These are phyloP conservation scores for Trachymyrmex septentrionalis DNA, from an alignment of 1,140 invertebrate species.

Conservation along the genomic window DNA sequence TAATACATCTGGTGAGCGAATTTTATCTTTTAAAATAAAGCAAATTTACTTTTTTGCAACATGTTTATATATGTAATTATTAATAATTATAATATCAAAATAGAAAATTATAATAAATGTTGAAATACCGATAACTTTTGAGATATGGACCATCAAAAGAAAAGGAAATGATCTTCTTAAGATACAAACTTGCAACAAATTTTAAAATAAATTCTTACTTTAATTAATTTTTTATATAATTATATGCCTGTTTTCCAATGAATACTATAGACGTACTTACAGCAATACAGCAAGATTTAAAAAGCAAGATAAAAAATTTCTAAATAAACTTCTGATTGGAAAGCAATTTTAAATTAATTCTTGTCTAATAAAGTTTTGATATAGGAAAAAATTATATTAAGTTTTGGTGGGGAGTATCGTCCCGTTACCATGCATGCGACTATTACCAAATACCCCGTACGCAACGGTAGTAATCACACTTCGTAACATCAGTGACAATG, in stretches of 20 bases:
- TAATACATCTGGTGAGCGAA: neutral
- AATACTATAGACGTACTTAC: neutral
- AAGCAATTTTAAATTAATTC: conserved; percentile 10
- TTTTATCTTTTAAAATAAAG: neutral
- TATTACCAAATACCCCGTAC: conserved; percentile 37
- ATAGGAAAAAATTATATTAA: neutral
- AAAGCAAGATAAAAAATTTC: neutral
- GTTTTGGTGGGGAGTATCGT: neutral
- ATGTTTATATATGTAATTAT: neutral
- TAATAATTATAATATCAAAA: neutral
- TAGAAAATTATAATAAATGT: conserved; percentile 3
- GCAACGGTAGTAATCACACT: conserved; percentile 41
- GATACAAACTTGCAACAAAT: neutral
- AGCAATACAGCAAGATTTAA: neutral
- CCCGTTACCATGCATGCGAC: neutral
- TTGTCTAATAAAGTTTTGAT: neutral
- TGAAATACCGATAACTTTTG: neutral
- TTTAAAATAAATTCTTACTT: neutral
- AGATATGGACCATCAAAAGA: neutral
- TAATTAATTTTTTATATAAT: neutral
- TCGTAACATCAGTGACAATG: conserved; percentile 40
- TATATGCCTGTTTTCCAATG: neutral
- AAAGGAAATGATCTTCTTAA: neutral
- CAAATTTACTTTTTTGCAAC: neutral
- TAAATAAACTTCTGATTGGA: neutral